phyloP scores from a whole-genome alignment of 2,113 vertebrate species.

The Apodemus speciosus region DNA sequence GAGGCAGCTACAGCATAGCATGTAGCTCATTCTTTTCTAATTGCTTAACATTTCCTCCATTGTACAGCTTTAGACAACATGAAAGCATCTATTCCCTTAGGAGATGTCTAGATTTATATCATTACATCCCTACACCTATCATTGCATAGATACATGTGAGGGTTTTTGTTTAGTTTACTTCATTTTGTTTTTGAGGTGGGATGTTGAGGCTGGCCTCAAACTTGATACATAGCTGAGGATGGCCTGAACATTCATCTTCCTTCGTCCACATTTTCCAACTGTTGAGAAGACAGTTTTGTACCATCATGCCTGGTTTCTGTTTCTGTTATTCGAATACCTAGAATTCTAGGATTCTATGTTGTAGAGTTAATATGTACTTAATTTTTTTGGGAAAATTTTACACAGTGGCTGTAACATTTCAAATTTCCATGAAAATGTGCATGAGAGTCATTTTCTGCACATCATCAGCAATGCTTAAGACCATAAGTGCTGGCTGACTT shows the following conservation, averaged over 20 bases:
- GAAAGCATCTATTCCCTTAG: neutral
- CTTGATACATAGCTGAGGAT: neutral
- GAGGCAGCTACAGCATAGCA: neutral
- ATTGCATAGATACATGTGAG: neutral
- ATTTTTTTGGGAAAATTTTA: neutral
- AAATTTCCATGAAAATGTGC: slow-evolving; percentile 16
- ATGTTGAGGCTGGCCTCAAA: neutral
- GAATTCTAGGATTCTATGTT: neutral
- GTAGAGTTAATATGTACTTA: neutral
- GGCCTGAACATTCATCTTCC: neutral
- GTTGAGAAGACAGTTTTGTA: neutral
- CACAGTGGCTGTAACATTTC: neutral
- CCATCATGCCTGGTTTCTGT: neutral
- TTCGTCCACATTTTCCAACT: neutral
- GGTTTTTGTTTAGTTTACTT: neutral
- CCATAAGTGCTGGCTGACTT: neutral
- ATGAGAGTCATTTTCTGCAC: neutral
- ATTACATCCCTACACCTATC: neutral
- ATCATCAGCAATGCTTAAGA: neutral
- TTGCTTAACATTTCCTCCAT: neutral
- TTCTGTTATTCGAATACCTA: neutral
- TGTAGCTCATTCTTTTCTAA: neutral
- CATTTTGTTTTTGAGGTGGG: neutral
- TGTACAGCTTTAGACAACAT: neutral
- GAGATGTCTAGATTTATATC: neutral